Evolutionary conservation across 2,797 vertebrate species (phyloP).

Genomic region (Gymnocypris eckloni): DNA sequence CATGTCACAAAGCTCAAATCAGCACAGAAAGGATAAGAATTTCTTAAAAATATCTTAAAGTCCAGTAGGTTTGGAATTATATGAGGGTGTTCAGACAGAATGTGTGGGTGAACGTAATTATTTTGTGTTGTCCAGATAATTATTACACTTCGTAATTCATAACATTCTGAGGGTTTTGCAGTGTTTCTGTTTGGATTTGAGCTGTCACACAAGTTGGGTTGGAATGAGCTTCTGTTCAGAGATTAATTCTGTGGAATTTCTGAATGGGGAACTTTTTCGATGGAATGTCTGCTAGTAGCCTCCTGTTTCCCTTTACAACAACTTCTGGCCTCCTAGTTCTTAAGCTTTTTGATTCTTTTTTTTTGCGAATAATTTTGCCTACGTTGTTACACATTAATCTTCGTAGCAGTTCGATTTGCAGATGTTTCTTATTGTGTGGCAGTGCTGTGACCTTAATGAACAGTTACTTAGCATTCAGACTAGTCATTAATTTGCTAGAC

Average conservation of each 20-base stretch:
- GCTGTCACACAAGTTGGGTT: not conserved
- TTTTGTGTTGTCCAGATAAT: too few species aligned
- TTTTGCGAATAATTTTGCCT: not conserved
- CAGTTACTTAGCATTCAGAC: slow-evolving; percentile 19
- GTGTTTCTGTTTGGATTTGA: slow-evolving; percentile 10
- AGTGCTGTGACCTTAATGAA: slow-evolving; percentile 11
- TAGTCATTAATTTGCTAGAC: not conserved
- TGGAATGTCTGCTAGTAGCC: not conserved
- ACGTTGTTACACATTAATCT: slow-evolving; percentile 1
- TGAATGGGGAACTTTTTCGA: not conserved
- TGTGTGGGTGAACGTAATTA: too few species aligned
- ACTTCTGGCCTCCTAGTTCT: not conserved
- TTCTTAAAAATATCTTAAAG: too few species aligned
- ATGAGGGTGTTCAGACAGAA: too few species aligned
- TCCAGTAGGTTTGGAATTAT: too few species aligned
- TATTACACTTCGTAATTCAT: too few species aligned
- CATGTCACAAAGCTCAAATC: too few species aligned
- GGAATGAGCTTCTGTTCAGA: not conserved
- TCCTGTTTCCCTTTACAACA: not conserved
- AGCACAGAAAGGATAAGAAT: too few species aligned
- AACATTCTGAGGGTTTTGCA: not conserved
- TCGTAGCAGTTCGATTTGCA: not conserved
- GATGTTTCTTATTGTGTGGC: not conserved
- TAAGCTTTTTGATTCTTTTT: not conserved
- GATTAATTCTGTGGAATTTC: slow-evolving; percentile 5